Evolutionary conservation across 2,888 invertebrate species (phyloP).

Genomic region (Hydriomena furcata): DNA sequence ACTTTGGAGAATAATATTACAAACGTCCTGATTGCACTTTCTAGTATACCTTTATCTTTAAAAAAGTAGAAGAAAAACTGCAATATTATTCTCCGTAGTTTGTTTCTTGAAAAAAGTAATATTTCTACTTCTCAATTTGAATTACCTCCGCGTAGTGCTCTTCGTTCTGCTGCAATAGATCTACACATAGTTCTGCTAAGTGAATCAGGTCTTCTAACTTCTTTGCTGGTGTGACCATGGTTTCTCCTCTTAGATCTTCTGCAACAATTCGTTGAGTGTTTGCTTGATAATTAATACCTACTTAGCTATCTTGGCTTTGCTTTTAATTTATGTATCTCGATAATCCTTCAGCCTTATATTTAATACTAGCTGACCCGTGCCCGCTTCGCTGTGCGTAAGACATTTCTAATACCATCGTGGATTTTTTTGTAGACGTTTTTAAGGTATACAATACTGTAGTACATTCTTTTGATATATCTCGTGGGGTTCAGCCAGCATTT

Average conservation of each 20-base stretch:
- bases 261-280: slow-evolving; percentile 30
- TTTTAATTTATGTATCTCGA: no score
- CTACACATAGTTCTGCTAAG: slow-evolving; percentile 98
- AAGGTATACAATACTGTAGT: no score
- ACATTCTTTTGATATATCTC: no score
- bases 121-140: slow-evolving; percentile 18
- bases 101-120: not conserved
- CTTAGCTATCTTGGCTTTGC: no score
- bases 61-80: not conserved
- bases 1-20: slow-evolving; percentile 42
- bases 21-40: no score
- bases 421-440: no score
- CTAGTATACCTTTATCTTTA: no score
- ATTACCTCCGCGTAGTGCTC: slow-evolving; percentile 99
- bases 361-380: no score
- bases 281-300: not conserved
- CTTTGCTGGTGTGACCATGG: slow-evolving; percentile 92
- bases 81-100: slow-evolving; percentile 43
- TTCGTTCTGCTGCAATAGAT: slow-evolving; percentile 99
- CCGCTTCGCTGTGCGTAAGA: no score
- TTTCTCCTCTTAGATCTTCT: slow-evolving; percentile 93
- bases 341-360: no score
- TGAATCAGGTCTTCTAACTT: slow-evolving; percentile 98
- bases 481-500: no score
- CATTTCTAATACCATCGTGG: no score